Conservation (phyloP, 2,113 vertebrate species). For the Irena cyanogastra region DNA sequence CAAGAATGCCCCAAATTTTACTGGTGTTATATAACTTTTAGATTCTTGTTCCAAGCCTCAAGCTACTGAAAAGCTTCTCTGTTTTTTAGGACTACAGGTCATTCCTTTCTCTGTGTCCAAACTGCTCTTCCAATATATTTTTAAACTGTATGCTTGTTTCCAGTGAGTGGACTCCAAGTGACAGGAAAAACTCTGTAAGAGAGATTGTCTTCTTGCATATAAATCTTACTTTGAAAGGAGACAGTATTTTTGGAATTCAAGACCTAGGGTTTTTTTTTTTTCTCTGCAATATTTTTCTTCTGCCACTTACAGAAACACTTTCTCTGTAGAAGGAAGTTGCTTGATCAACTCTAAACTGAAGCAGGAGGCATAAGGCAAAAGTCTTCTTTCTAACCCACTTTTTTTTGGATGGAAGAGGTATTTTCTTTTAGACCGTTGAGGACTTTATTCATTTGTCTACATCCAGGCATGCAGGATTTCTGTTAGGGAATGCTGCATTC, state of each 20-base stretch:
- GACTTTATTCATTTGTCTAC: not conserved
- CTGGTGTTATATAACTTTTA: constrained; percentile 16
- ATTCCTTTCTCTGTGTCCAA: constrained; percentile 15
- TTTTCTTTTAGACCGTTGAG: not conserved
- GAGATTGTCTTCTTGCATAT: constrained; percentile 17
- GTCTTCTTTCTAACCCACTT: not conserved
- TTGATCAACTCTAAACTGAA: not conserved
- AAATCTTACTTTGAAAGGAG: constrained; percentile 32
- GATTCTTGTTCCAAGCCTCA: constrained; percentile 14
- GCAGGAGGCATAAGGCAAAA: not conserved
- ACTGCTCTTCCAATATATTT: constrained; percentile 8
- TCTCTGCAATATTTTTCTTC: not conserved
- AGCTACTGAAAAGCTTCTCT: constrained; percentile 45
- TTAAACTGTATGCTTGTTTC: constrained; percentile 5
- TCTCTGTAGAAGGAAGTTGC: not conserved
- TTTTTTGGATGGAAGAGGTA: not conserved
- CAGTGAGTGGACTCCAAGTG: not conserved
- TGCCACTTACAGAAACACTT: not conserved
- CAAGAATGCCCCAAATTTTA: not conserved
- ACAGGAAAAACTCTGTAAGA: constrained; percentile 42
- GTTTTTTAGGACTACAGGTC: constrained; percentile 15
- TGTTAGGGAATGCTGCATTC: not conserved
- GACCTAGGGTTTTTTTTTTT: not conserved
- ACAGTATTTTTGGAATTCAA: not conserved
- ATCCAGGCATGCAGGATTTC: not conserved